phyloP scores from a whole-genome alignment of 2,113 vertebrate species.

The Sorex araneus region DNA sequence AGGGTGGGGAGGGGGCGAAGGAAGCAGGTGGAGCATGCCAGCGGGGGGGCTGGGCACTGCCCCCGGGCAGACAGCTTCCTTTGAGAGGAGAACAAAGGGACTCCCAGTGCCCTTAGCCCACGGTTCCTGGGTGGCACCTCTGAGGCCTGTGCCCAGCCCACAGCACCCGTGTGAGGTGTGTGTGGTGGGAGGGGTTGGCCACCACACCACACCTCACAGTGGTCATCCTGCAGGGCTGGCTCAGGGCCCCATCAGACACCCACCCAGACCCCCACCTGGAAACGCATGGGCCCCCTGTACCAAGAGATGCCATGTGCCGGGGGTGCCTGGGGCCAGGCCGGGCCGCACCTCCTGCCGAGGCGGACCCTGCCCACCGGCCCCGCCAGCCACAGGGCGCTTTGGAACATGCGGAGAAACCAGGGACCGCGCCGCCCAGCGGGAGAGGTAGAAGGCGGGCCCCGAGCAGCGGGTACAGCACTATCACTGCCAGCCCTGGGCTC shows the following conservation, averaged over 20 bases:
- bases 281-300: background rate
- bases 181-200: background rate
- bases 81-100: constrained; percentile 71
- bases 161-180: too few relatives aligned
- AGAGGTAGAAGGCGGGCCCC: constrained; percentile 11
- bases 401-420: constrained; percentile 74
- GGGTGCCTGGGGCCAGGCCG: too few relatives aligned
- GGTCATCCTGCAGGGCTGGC: too few relatives aligned
- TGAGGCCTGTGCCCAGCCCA: background rate
- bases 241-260: background rate
- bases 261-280: background rate
- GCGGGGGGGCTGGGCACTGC: background rate
- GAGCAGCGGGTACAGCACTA: constrained; percentile 53
- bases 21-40: background rate
- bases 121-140: background rate
- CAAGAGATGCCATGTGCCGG: background rate
- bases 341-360: background rate
- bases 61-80: constrained; percentile 29
- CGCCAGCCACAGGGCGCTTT: constrained; percentile 46
- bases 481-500: constrained; percentile 70
- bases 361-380: constrained; percentile 36
- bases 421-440: constrained; percentile 44
- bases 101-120: constrained; percentile 7
- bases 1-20: background rate
- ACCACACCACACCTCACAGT: background rate